Percentiles rank a stretch among this genome's conserved stretches.
Conservation (phyloP, 1,140 invertebrate species). For the Chrysomallon squamiferum region DNA sequence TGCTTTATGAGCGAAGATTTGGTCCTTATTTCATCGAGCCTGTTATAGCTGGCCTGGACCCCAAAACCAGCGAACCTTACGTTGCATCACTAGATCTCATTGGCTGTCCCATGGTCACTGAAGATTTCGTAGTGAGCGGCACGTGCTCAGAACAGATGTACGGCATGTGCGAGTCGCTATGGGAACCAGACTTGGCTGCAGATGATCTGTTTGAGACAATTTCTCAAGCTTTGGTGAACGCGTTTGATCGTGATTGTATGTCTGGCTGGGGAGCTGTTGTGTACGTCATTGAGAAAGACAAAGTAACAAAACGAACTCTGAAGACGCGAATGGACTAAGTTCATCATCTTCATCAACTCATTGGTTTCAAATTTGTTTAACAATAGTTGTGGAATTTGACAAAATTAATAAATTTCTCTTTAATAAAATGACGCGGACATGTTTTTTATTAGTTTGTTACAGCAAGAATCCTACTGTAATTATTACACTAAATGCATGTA, state of each 20-base stretch:
- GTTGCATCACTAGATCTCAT: slow-evolving; percentile 94
- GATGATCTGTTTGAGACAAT: slow-evolving; percentile 97
- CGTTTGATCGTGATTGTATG: slow-evolving; percentile 94
- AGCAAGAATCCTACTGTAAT: too few species aligned
- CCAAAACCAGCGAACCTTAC: slow-evolving; percentile 86
- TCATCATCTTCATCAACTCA: too few species aligned
- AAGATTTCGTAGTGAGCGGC: slow-evolving; percentile 96
- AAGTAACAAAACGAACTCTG: slow-evolving; percentile 84
- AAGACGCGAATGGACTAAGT: slow-evolving; percentile 94
- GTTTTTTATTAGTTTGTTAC: too few species aligned
- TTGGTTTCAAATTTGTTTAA: too few species aligned
- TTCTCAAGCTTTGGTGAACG: slow-evolving; percentile 94
- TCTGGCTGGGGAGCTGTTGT: slow-evolving; percentile 98
- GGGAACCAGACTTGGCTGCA: slow-evolving; percentile 86
- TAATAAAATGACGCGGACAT: too few species aligned
- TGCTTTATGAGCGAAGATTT: slow-evolving; percentile 94
- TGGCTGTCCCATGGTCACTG: slow-evolving; percentile 85
- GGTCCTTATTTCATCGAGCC: slow-evolving; percentile 98
- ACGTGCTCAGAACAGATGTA: slow-evolving; percentile 92
- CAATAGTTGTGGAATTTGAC: too few species aligned
- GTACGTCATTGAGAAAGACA: slow-evolving; percentile 93
- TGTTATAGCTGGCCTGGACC: slow-evolving; percentile 91
- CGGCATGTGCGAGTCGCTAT: slow-evolving; percentile 97
- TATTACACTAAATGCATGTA: too few species aligned
- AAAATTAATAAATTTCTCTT: too few species aligned